Evolutionary conservation across 2,888 invertebrate species (phyloP).

Genomic region (Cephus runcator): DNA sequence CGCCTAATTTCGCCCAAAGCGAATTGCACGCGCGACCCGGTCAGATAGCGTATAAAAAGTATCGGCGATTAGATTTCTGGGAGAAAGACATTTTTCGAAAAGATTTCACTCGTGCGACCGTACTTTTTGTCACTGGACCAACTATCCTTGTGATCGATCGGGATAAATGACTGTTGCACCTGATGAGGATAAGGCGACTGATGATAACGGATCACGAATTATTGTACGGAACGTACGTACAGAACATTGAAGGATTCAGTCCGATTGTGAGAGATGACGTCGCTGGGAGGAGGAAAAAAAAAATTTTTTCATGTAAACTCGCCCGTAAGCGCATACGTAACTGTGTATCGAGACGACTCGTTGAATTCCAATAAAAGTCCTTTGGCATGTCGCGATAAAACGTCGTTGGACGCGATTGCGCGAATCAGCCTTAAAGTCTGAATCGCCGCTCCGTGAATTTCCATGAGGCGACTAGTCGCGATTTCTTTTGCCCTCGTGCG

Average conservation of each 20-base stretch:
- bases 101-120: background rate
- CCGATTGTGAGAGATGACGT: background rate
- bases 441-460: background rate
- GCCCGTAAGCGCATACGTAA: background rate
- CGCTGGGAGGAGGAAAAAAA: background rate
- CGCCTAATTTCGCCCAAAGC: background rate
- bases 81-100: background rate
- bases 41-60: background rate
- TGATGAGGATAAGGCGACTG: background rate
- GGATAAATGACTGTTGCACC: background rate
- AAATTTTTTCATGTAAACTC: background rate
- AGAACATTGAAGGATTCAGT: background rate
- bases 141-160: no score
- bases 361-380: background rate
- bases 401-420: background rate
- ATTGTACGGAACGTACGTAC: background rate
- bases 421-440: background rate
- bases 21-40: background rate
- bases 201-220: background rate
- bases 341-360: background rate
- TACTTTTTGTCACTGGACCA: background rate
- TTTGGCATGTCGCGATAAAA: background rate
- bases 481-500: background rate
- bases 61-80: background rate
- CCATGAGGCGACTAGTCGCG: background rate